Evolutionary conservation across 2,888 invertebrate species (phyloP).

Genomic region (Eupithecia subfuscata): DNA sequence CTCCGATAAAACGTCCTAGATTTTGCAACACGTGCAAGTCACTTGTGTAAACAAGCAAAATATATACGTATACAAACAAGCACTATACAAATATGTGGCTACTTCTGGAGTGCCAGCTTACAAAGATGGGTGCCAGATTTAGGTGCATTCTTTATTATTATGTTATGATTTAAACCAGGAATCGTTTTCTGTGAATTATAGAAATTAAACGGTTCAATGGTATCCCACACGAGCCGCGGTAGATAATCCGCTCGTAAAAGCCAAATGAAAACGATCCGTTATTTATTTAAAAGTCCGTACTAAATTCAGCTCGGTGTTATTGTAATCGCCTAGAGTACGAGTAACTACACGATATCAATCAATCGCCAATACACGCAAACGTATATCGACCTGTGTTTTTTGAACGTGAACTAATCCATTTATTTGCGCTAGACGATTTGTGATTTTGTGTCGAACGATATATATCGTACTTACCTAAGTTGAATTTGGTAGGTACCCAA

Average conservation of each 20-base stretch:
- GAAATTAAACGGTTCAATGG: slow-evolving; percentile 9
- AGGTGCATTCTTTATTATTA: background rate
- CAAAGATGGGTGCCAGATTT: background rate
- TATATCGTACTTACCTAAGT: no score
- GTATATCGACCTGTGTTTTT: slow-evolving; percentile 21
- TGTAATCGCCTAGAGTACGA: slow-evolving; percentile 26
- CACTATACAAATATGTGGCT: no score
- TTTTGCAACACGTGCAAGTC: background rate
- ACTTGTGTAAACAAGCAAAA: background rate
- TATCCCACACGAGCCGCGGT: slow-evolving; percentile 12
- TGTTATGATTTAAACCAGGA: background rate
- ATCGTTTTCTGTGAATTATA: slow-evolving; percentile 12
- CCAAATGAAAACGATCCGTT: slow-evolving; percentile 31
- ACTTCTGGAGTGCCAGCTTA: background rate
- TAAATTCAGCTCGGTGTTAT: slow-evolving; percentile 34
- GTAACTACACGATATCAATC: slow-evolving; percentile 32
- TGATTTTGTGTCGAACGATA: slow-evolving; percentile 7
- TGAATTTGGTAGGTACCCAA: no score
- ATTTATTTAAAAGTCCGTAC: slow-evolving; percentile 40
- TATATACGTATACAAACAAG: no score
- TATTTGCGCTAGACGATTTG: slow-evolving; percentile 31
- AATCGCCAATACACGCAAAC: slow-evolving; percentile 27
- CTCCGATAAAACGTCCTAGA: background rate
- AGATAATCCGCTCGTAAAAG: slow-evolving; percentile 29
- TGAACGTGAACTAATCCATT: slow-evolving; percentile 23